Percentiles rank a stretch among this genome's conserved stretches.
Conservation (phyloP, 2,888 invertebrate genomes). For the Drosophila meridionalis region DNA sequence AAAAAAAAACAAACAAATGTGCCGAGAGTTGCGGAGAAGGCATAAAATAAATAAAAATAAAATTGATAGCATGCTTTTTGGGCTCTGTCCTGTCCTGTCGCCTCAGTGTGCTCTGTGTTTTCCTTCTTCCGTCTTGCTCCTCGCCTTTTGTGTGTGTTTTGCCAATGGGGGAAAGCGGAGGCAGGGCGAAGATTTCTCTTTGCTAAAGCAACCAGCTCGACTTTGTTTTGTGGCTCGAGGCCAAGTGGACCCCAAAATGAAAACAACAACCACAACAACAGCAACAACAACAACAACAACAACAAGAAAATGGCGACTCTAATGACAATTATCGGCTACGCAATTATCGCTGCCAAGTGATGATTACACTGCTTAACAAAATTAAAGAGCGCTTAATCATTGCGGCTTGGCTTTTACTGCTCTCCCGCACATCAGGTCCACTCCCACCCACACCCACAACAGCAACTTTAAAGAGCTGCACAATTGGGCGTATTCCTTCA, state of each 20-base stretch:
- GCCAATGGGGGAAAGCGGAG: neutral
- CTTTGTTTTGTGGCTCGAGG: conserved; percentile 7
- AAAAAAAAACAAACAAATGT: conserved; percentile 64
- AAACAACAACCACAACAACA: neutral
- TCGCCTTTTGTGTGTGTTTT: conserved; percentile 5
- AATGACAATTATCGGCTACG: conserved; percentile 55
- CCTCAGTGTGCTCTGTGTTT: conserved; percentile 4
- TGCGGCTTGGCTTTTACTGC: conserved; percentile 8
- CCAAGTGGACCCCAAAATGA: conserved; percentile 17
- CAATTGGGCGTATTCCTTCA: neutral
- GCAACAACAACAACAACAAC: conserved; percentile 1
- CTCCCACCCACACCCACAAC: neutral
- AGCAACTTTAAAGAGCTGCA: neutral
- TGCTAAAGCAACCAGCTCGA: conserved; percentile 1
- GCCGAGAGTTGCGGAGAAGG: conserved; percentile 27
- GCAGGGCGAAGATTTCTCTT: neutral
- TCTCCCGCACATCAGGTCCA: conserved; percentile 3
- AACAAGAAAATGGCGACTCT: conserved; percentile 27
- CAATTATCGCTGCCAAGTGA: conserved; percentile 45
- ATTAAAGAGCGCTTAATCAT: conserved; percentile 15
- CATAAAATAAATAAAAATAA: conserved; percentile 70
- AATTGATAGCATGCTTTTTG: conserved; percentile 69
- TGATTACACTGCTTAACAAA: conserved; percentile 43
- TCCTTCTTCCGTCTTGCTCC: neutral
- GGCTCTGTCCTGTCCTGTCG: conserved; percentile 14